Base-by-base conservation (phyloP, 1,140 invertebrate species). In the Homalodisca vitripennis region DNA sequence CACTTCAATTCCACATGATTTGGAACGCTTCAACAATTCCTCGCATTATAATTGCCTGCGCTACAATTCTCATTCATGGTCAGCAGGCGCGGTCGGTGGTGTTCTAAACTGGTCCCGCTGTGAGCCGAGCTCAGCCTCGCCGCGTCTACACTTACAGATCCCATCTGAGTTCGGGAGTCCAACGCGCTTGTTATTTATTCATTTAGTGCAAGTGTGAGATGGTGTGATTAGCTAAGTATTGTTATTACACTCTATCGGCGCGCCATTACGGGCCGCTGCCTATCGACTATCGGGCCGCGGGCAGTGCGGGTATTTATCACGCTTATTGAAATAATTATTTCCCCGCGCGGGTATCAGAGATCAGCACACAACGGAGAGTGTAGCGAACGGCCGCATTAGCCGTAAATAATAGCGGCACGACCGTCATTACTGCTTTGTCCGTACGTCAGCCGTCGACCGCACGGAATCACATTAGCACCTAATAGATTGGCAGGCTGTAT, bases 101-200 rank as follows among this genome's bases (percentile, higher is more conserved):
- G n/a, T n/a, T n/a, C n/a, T n/a, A n/a, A n/a, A n/a, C n/a, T n/a
- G n/a, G n/a, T n/a, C n/a, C n/a, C n/a, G n/a, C n/a, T n/a, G n/a
- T n/a, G n/a, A n/a, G n/a, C n/a, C n/a, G n/a, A n/a, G n/a, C n/a
- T n/a, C n/a, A n/a, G n/a, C n/a, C n/a, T n/a, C n/a, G n/a, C n/a
- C n/a, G n/a, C n/a, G n/a, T n/a, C n/a, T n/a, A n/a, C n/a, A 3
- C 48, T 3, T 6, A 3, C 48, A 51, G 48, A 51, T 51, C 48
- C 3, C 48, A 51, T 51, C 48, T 14, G 17, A 17, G 48, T 51
- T 51, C 48, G 48, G 48, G 48, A 51, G 48, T 51, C 48, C 48
- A 51, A 51, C 48, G 22, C 48, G n/a, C 48, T 51, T 10, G 48
- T 51, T 51, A 6, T 22, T 12, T 41, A 41, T 41, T 41, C 34